phyloP scores from a whole-genome alignment of 1,140 invertebrate species.

The Platyscapa corneri region DNA sequence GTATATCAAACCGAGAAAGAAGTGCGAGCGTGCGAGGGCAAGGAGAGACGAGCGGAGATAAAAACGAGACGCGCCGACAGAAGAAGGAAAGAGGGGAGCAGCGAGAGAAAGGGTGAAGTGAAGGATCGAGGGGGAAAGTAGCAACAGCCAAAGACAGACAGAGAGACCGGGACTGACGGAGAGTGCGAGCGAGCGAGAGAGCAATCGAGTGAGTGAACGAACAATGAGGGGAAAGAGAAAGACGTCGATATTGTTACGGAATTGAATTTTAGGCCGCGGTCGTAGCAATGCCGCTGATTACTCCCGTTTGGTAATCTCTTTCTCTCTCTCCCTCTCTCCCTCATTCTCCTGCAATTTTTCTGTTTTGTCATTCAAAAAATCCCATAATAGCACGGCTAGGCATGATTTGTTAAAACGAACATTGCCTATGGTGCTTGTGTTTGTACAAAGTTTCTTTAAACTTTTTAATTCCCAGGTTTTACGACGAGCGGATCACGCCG shows the following conservation, averaged over 20 bases:
- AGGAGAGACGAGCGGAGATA: slow-evolving; percentile 37
- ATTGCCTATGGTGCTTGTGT: background rate
- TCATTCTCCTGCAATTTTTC: background rate
- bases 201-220: background rate
- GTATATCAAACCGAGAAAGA: slow-evolving; percentile 38
- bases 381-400: background rate
- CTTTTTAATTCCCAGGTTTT: background rate
- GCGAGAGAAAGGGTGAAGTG: slow-evolving; percentile 26
- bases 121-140: slow-evolving; percentile 35
- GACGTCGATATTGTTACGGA: slow-evolving; percentile 39
- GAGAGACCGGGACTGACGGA: background rate
- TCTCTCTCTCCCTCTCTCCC: background rate
- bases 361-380: background rate
- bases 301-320: slow-evolving; percentile 12
- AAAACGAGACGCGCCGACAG: slow-evolving; percentile 26
- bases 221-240: background rate
- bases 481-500: background rate
- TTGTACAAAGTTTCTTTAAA: slow-evolving; percentile 1
- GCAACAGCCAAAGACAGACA: slow-evolving; percentile 9
- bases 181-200: background rate
- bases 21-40: slow-evolving; percentile 16
- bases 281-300: slow-evolving; percentile 36
- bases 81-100: background rate
- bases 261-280: slow-evolving; percentile 47
- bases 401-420: background rate